A percentile compares a stretch with the other conserved stretches of the same genome.
These are phyloP conservation scores for Mycteria americana DNA, from an alignment of 2,797 vertebrate species.

Conservation along the genomic window DNA sequence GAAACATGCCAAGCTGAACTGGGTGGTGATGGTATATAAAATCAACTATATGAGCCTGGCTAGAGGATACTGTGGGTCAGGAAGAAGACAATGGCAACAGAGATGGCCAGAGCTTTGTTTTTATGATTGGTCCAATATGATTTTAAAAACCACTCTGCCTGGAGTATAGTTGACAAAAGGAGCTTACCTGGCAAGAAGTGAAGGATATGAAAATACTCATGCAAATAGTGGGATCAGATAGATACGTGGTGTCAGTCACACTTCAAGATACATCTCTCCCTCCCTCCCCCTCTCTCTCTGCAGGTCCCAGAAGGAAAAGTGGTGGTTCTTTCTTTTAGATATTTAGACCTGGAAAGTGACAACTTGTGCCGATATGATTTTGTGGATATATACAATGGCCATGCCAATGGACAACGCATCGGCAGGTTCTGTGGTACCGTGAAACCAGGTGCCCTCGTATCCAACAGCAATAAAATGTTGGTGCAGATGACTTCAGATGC, in stretches of 20 bases:
- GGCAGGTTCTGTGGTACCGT: slow-evolving; percentile 96
- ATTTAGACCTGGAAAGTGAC: slow-evolving; percentile 92
- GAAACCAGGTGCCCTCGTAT: slow-evolving; percentile 91
- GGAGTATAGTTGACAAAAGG: neutral
- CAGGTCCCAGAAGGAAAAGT: slow-evolving; percentile 96
- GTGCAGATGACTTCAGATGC: slow-evolving; percentile 97
- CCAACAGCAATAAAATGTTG: slow-evolving; percentile 95
- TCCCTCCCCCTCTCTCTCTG: neutral
- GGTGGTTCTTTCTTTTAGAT: slow-evolving; percentile 91
- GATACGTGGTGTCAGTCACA: neutral
- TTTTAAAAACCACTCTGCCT: neutral
- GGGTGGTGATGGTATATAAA: neutral
- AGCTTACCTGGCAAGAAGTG: neutral
- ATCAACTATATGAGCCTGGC: neutral
- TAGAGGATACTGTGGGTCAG: neutral
- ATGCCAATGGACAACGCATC: slow-evolving; percentile 85
- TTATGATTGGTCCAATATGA: neutral
- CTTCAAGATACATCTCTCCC: neutral
- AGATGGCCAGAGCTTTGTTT: neutral
- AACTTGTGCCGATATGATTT: slow-evolving; percentile 94
- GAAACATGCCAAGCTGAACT: neutral
- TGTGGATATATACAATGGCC: slow-evolving; percentile 92
- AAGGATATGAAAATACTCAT: neutral
- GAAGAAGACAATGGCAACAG: neutral
- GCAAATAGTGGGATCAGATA: neutral